Evolutionary conservation across 2,797 vertebrate species (phyloP).

Genomic region (Amazona ochrocephala): DNA sequence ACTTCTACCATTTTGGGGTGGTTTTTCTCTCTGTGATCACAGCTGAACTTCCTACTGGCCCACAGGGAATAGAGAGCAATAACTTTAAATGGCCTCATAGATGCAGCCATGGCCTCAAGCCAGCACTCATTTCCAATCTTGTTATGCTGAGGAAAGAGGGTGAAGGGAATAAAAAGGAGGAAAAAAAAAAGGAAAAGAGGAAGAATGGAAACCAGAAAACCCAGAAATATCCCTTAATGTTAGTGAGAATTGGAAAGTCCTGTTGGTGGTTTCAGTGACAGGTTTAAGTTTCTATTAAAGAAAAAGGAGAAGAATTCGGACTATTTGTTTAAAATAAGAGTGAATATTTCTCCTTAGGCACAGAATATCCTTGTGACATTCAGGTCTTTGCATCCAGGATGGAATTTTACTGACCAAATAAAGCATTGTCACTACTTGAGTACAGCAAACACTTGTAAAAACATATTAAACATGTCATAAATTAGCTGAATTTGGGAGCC

Average conservation of each 20-base stretch:
- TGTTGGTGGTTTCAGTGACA: conserved; percentile 68
- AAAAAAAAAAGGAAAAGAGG: neutral
- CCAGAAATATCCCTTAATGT: conserved; percentile 46
- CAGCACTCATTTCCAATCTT: conserved; percentile 70
- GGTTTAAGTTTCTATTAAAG: conserved; percentile 43
- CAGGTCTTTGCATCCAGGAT: conserved; percentile 63
- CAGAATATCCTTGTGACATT: conserved; percentile 77
- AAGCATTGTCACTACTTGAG: conserved; percentile 68
- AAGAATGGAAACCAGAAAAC: conserved; percentile 61
- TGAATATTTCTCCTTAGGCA: conserved; percentile 75
- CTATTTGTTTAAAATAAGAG: conserved; percentile 73
- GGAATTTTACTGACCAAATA: conserved; percentile 76
- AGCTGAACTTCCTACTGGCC: conserved; percentile 71
- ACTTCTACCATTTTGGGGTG: conserved; percentile 14
- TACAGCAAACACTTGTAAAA: conserved; percentile 80
- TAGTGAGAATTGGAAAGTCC: conserved; percentile 58
- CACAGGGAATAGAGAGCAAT: conserved; percentile 61
- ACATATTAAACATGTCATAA: conserved; percentile 76
- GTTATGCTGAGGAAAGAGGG: conserved; percentile 36
- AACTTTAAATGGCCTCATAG: conserved; percentile 71
- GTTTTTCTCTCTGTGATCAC: conserved; percentile 16
- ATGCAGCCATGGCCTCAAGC: conserved; percentile 63
- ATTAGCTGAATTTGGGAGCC: conserved; percentile 67
- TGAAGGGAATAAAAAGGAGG: neutral
- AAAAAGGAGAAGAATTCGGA: conserved; percentile 63